Evolutionary conservation across 2,888 invertebrate genomes (phyloP).

Genomic region (Scotopteryx bipunctaria): DNA sequence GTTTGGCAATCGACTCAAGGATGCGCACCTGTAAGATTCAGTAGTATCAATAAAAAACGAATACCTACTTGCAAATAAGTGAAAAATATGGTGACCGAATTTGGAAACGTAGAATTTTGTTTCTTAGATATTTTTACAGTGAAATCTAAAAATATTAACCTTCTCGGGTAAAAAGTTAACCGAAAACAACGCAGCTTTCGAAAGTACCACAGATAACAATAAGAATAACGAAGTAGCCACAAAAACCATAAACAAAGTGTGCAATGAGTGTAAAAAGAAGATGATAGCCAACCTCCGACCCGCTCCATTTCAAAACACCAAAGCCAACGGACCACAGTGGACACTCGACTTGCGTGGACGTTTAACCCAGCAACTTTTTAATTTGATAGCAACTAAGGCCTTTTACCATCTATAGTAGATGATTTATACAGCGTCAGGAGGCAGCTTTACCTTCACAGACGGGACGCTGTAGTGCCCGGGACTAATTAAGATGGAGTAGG

Average conservation of each 20-base stretch:
- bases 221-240: constrained; percentile 31
- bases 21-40: constrained; percentile 16
- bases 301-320: constrained; percentile 45
- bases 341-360: constrained; percentile 6
- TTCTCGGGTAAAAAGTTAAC: no score
- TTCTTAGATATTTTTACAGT: no score
- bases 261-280: constrained; percentile 41
- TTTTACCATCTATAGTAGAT: no score
- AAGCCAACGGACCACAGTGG: constrained; percentile 5
- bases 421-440: no score
- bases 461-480: no score
- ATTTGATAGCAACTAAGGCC: no score
- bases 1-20: constrained; percentile 30
- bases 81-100: no score
- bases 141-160: no score
- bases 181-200: constrained; percentile 6
- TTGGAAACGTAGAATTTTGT: no score
- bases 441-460: no score
- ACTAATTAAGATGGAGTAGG: no score
- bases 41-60: neutral
- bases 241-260: constrained; percentile 55
- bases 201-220: constrained; percentile 21
- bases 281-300: constrained; percentile 55
- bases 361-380: no score
- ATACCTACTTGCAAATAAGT: neutral